phyloP scores from a whole-genome alignment of 2,797 vertebrate genomes.

The Luscinia megarhynchos region DNA sequence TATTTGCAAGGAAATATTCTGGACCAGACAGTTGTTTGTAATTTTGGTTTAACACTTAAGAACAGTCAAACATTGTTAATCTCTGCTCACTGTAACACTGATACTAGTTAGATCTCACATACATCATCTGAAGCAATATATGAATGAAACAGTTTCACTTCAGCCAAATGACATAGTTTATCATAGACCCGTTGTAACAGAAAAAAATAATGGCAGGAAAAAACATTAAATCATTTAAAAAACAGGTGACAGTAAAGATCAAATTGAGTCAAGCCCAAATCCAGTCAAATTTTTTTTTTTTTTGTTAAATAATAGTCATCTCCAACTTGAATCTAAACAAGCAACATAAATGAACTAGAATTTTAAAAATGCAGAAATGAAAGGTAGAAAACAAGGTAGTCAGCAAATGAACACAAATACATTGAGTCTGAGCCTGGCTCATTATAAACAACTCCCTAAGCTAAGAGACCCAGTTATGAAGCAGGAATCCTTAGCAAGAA shows the following conservation, averaged over 20 bases:
- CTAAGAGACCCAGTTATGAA: neutral
- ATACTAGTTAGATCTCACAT: neutral
- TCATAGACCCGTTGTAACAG: neutral
- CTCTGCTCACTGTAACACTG: neutral
- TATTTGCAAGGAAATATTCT: neutral
- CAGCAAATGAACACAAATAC: neutral
- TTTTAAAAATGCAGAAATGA: neutral
- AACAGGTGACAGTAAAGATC: neutral
- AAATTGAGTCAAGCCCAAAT: neutral
- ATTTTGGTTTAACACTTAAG: neutral
- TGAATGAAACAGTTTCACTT: conserved; percentile 23
- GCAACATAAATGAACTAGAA: neutral
- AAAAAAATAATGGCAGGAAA: neutral
- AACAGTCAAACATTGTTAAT: neutral
- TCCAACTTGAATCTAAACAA: neutral
- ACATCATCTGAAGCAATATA: neutral
- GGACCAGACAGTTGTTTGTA: neutral
- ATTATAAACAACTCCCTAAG: neutral
- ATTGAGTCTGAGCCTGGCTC: neutral
- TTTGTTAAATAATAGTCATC: neutral
- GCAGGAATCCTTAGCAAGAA: neutral
- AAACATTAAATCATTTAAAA: neutral
- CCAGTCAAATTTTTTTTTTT: neutral
- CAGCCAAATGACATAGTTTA: neutral
- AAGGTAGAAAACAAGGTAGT: neutral